Evolutionary conservation across 2,797 vertebrate species (phyloP).

Genomic region (Phalloptychus januarius): DNA sequence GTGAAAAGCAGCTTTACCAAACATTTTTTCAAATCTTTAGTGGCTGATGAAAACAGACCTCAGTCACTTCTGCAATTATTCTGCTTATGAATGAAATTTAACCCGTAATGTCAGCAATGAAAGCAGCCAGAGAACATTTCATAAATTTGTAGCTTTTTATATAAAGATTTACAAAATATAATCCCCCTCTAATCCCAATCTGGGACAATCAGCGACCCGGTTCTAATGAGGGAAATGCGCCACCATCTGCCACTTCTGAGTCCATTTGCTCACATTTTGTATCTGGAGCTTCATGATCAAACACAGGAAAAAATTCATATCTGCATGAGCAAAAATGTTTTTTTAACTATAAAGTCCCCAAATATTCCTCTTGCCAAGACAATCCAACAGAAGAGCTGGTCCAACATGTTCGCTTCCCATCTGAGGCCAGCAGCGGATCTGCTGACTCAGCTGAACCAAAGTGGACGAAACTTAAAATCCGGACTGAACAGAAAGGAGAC

Average conservation of each 20-base stretch:
- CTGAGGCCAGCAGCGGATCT: slow-evolving; percentile 58
- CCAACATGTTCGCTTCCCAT: slow-evolving; percentile 50
- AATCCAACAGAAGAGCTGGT: slow-evolving; percentile 50
- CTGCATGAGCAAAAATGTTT: slow-evolving; percentile 21
- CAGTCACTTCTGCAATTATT: background rate
- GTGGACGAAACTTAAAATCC: slow-evolving; percentile 55
- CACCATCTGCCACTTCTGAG: slow-evolving; percentile 27
- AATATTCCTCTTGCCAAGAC: slow-evolving; percentile 38
- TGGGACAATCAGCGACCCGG: slow-evolving; percentile 43
- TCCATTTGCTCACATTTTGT: slow-evolving; percentile 6
- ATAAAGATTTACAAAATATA: slow-evolving; percentile 10
- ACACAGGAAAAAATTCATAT: slow-evolving; percentile 8
- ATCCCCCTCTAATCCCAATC: slow-evolving; percentile 14
- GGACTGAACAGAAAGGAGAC: slow-evolving; percentile 35
- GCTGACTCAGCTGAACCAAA: slow-evolving; percentile 49
- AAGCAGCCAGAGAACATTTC: background rate
- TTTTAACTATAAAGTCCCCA: slow-evolving; percentile 37
- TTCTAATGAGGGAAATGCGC: slow-evolving; percentile 14
- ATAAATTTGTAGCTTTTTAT: slow-evolving; percentile 7
- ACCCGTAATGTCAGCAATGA: background rate
- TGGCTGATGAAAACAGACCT: slow-evolving; percentile 1
- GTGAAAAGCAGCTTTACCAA: background rate
- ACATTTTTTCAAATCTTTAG: background rate
- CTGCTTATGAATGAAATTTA: background rate
- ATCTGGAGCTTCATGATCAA: slow-evolving; percentile 22